Base-by-base conservation (phyloP, 2,113 vertebrate species). In the Neolamprologus fasciatus region DNA sequence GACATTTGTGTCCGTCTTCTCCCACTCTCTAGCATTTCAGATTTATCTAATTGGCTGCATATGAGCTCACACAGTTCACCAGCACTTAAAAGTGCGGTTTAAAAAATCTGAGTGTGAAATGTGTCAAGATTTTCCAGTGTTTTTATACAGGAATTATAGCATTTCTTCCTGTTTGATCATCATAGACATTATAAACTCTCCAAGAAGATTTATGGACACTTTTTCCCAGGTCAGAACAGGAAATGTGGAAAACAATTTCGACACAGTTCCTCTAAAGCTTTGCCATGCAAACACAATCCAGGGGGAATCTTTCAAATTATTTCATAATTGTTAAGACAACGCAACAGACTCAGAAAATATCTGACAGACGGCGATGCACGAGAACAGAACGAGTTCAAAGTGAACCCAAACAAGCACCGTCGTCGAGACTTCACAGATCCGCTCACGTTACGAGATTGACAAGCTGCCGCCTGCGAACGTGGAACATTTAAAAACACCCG, bases 1-100 rank as follows among this genome's bases (percentile, higher is more conserved):
- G 90, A 89, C 89, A 92, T 91, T 87, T 92, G 68, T 82, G 91
- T 86, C 87, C n/a, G 82, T 90, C 89, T 83, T 58, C 71, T 89
- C 50, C 63, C 16, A 81, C 86, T 83, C 47, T 21, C 73, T 81
- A 73, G 73, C 87, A 73, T 90, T 93, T 92, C 88, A 89, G 68
- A 84, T 54, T 6, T 19, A 61, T 90, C 68, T 90, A 91, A 92
- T 90, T 94, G 87, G 89, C 85, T 37, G 81, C 61, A 89, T 85
- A 87, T 54, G 85, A 82, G 71, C 81, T 84, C 79, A 71, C 58
- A 54, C 23, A 68, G 50, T 80, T 89, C 55, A 80, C 58, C 55
- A 84, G 61, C 47, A 71, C 81, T 87, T 83, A 76, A 86, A 87
- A 71, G n/a, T 47, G 66, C 4, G 16, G 21, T 76, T 42, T 42